Evolutionary conservation across 2,113 vertebrate species (phyloP), one percentile per base, ranked within the genome.

Genomic region (Collichthys lucidus): DNA sequence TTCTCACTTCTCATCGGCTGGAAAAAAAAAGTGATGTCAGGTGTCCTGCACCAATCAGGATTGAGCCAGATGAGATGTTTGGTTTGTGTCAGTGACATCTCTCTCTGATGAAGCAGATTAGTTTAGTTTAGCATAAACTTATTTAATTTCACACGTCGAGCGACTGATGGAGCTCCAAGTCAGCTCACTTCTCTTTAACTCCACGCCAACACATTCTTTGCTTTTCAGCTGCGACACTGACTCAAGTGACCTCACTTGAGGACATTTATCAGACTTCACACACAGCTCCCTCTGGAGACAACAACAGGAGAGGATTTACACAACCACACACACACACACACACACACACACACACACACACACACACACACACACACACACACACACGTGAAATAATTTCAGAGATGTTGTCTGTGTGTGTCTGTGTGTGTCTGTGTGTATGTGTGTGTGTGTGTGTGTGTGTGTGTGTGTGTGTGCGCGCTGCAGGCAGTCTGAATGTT

Each of bases 401-500:
- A 35, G 47, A 69, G 49, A 52, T 42, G 9, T 19, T 61, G 59
- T 60, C 22, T 17, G 66, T 69, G 26, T 22, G 49, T 53, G 31
- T 5, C 3, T 55, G 10, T 20, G 59, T 61, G 59, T 61, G 52
- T 52, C 59, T 46, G 20, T 69, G 44, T 22, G 1, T 57, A 19
- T 59, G 44, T n/a, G 26, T 10, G 44, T 22, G 53, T 61, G 50
- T 31, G 49, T 47, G 67, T 42, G 44, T 22, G 1, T 57, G 22
- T 59, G 44, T n/a, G 26, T 10, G 44, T 22, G 53, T 61, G 50
- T 31, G 49, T 47, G 67, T 42, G 81, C 17, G 62, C 17, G 64
- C 71, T 84, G 82, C 69, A 50, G 74, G 68, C n/a, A 15, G 77
- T 53, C 61, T 0, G 20, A 88, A 79, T 83, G 65, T 83, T 80